A percentile compares a stretch with the other conserved stretches of the same genome.
phyloP scores from a whole-genome alignment of 2,888 invertebrate genomes.

The Ceriagrion tenellum region DNA sequence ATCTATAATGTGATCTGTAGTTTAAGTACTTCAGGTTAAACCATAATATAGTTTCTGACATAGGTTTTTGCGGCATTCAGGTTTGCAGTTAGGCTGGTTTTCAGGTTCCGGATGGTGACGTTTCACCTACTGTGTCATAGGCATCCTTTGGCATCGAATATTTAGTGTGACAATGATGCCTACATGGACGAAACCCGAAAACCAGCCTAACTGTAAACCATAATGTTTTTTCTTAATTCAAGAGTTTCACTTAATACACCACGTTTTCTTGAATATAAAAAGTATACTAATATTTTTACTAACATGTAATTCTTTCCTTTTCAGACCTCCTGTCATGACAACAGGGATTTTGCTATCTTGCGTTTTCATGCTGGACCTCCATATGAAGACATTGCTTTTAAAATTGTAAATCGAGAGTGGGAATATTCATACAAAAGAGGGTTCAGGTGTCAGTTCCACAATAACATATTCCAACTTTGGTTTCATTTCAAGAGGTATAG shows the following conservation, averaged over 20 bases:
- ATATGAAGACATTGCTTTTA: conserved; percentile 99
- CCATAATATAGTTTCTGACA: too few species aligned
- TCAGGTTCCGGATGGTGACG: too few species aligned
- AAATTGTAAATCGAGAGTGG: conserved; percentile 99
- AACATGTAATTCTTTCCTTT: conserved; percentile 73
- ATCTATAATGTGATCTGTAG: too few species aligned
- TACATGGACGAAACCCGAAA: too few species aligned
- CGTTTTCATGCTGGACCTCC: conserved; percentile 99
- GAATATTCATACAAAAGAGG: conserved; percentile 99
- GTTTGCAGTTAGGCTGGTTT: too few species aligned
- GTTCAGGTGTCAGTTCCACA: conserved; percentile 99
- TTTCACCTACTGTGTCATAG: too few species aligned
- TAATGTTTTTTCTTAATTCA: too few species aligned
- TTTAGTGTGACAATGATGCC: too few species aligned
- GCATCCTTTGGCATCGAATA: too few species aligned
- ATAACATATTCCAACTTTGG: conserved; percentile 99
- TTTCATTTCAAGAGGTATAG: conserved; percentile 99
- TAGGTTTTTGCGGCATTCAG: too few species aligned
- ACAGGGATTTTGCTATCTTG: conserved; percentile 95
- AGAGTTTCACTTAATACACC: neutral
- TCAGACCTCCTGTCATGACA: conserved; percentile 93
- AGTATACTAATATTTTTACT: neutral
- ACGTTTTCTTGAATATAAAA: neutral
- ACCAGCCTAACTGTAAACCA: too few species aligned
- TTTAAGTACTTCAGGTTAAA: too few species aligned